These are phyloP conservation scores for Galago senegalensis DNA, from an alignment of 2,797 vertebrate species.

Conservation along the genomic window DNA sequence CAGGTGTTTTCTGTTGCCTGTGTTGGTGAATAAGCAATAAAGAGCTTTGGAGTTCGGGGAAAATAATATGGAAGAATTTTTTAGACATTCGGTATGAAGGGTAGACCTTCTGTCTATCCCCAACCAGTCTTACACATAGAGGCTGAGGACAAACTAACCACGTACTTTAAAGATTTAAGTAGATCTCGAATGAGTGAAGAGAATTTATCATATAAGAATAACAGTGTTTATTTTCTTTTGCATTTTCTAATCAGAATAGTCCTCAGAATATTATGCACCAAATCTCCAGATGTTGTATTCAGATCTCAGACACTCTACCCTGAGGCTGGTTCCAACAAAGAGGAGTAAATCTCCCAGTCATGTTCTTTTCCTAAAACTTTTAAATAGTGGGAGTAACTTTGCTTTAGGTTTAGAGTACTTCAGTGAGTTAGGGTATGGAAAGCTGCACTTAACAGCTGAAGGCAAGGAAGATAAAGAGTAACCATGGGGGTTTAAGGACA, in stretches of 20 bases:
- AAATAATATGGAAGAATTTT: background rate
- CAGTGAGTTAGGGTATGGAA: background rate
- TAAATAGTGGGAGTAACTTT: background rate
- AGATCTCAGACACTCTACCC: background rate
- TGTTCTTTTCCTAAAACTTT: background rate
- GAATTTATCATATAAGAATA: background rate
- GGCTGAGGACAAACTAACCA: background rate
- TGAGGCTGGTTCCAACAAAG: background rate
- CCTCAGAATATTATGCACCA: background rate
- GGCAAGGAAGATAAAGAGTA: background rate
- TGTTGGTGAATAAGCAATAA: background rate
- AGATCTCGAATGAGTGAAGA: background rate
- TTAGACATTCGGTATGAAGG: background rate
- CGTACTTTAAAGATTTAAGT: background rate
- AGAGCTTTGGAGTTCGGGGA: background rate
- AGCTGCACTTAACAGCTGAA: background rate
- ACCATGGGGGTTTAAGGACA: background rate
- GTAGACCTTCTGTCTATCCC: background rate
- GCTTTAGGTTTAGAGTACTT: background rate
- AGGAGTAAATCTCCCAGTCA: background rate
- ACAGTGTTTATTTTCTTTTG: background rate
- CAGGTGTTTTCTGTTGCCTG: background rate
- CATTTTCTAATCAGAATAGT: background rate
- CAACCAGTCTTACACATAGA: background rate
- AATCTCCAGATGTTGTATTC: background rate